phyloP scores from a whole-genome alignment of 2,797 vertebrate genomes.

The Adelosebastes latens region DNA sequence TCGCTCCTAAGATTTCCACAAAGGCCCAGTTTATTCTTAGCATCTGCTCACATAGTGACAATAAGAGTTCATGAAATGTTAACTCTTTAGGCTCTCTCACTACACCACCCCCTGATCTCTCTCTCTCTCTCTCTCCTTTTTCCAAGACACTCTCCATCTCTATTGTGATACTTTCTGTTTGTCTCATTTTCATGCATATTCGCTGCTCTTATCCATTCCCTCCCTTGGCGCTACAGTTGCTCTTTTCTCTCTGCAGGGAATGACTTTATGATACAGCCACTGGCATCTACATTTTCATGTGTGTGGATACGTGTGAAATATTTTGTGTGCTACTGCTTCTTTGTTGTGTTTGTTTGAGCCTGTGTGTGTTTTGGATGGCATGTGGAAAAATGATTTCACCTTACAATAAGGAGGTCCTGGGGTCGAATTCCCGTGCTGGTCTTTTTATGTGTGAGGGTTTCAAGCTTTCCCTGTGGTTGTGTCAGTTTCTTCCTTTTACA shows the following conservation, averaged over 20 bases:
- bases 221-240: neutral
- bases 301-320: neutral
- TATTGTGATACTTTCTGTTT: slow-evolving; percentile 46
- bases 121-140: neutral
- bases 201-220: slow-evolving; percentile 31
- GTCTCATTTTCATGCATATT: slow-evolving; percentile 69
- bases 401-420: neutral
- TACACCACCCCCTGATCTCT: neutral
- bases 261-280: slow-evolving; percentile 27
- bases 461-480: neutral
- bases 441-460: slow-evolving; percentile 10
- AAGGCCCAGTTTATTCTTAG: slow-evolving; percentile 50
- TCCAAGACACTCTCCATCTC: slow-evolving; percentile 17
- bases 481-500: neutral
- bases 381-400: neutral
- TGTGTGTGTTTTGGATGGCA: slow-evolving; percentile 3
- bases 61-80: slow-evolving; percentile 52
- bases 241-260: slow-evolving; percentile 31
- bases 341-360: slow-evolving; percentile 21
- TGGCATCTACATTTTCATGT: slow-evolving; percentile 23
- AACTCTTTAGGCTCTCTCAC: slow-evolving; percentile 27
- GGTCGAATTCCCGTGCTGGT: neutral
- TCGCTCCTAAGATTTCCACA: slow-evolving; percentile 38
- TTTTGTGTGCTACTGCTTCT: neutral
- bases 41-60: slow-evolving; percentile 46